These are phyloP conservation scores for Cantharis nigra DNA, from an alignment of 2,888 invertebrate species.

Conservation along the genomic window DNA sequence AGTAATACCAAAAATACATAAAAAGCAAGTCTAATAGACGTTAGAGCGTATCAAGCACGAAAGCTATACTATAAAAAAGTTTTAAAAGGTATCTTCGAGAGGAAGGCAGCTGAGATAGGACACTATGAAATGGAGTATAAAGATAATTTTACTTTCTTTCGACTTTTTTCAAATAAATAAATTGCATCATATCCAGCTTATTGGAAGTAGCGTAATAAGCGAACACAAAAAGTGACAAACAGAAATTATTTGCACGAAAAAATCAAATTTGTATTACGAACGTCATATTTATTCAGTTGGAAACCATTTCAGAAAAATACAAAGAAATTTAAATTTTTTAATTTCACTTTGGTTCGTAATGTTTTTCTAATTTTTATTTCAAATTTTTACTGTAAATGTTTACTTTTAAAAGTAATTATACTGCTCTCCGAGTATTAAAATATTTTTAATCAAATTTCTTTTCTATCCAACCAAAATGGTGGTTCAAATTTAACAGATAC, in stretches of 20 bases:
- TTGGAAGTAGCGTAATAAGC: not conserved
- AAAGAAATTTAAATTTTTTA: not conserved
- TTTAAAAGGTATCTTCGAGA: not conserved
- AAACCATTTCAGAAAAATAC: not conserved
- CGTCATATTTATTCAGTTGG: not conserved
- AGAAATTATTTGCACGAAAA: not conserved
- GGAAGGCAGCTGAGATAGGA: not conserved
- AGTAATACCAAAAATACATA: not conserved
- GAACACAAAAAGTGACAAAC: not conserved
- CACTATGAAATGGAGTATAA: not conserved
- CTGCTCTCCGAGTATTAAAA: not conserved
- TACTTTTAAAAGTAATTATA: not conserved
- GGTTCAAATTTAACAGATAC: no score
- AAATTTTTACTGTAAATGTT: not conserved
- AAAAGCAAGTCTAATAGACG: not conserved
- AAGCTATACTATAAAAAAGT: not conserved
- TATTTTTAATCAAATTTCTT: not conserved
- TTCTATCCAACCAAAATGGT: no score
- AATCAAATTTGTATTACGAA: not conserved
- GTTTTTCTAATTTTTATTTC: not conserved
- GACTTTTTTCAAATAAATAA: not conserved
- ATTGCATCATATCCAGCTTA: not conserved
- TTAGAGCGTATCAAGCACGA: not conserved
- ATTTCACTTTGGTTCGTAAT: not conserved
- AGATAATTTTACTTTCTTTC: not conserved